These are phyloP conservation scores for Bombus superbus DNA, from an alignment of 1,140 invertebrate genomes.

Conservation along the genomic window DNA sequence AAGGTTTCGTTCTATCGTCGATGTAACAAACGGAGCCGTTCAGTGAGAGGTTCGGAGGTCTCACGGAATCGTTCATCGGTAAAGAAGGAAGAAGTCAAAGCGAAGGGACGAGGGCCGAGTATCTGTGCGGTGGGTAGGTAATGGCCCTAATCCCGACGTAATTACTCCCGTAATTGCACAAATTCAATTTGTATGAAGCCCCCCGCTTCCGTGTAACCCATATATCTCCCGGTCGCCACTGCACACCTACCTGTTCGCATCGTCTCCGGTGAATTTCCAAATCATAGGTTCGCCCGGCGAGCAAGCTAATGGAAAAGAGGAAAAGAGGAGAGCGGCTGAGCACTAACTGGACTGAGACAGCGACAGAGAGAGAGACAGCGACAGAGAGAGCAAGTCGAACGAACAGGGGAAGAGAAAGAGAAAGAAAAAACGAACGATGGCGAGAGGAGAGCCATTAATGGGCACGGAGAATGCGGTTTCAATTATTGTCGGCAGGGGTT, in stretches of 20 bases:
- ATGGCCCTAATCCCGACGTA: conserved; percentile 78
- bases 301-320: conserved; percentile 69
- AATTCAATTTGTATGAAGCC: conserved; percentile 80
- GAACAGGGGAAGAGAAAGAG: conserved; percentile 1
- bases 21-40: not conserved
- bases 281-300: conserved; percentile 69
- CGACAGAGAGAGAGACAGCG: conserved; percentile 38
- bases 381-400: conserved; percentile 10
- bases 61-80: conserved; percentile 15
- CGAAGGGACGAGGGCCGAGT: conserved; percentile 33
- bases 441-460: conserved; percentile 69
- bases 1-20: not conserved
- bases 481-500: conserved; percentile 75
- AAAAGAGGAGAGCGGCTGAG: conserved; percentile 47
- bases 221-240: conserved; percentile 66
- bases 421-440: conserved; percentile 42
- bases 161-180: conserved; percentile 79
- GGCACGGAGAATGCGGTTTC: conserved; percentile 76
- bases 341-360: conserved; percentile 9
- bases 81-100: conserved; percentile 58
- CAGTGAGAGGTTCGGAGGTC: no score
- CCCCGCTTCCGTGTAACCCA: conserved; percentile 72
- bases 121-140: conserved; percentile 62
- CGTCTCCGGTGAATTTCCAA: conserved; percentile 64
- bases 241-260: conserved; percentile 55